Conservation (phyloP, 2,797 vertebrate species). For the Columba guinea region DNA sequence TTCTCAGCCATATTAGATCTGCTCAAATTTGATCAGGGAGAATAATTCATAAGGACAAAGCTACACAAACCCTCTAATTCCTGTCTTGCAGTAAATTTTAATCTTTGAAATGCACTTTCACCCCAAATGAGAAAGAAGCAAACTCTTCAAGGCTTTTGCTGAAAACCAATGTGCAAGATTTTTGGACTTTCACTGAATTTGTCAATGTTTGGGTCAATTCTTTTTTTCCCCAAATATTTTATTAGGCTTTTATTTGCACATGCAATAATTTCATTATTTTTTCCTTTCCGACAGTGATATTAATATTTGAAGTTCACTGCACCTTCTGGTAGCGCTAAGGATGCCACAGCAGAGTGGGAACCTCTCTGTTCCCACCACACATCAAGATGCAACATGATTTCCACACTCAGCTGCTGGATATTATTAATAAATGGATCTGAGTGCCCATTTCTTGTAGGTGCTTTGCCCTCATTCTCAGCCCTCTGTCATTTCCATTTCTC, state of each 20-base stretch:
- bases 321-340: not conserved
- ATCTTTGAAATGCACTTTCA: not conserved
- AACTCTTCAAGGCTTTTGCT: not conserved
- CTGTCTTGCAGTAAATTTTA: not conserved
- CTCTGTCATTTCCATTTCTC: not conserved
- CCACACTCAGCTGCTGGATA: fast-evolving
- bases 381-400: not conserved
- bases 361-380: not conserved
- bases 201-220: not conserved
- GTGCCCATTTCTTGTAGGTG: not conserved
- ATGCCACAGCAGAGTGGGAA: not conserved
- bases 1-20: not conserved
- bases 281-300: not conserved
- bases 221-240: too few relatives aligned
- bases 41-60: not conserved
- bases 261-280: fast-evolving
- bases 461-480: not conserved
- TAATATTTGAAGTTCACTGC: not conserved
- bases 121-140: not conserved
- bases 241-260: not conserved
- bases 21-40: not conserved
- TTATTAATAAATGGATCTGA: not conserved
- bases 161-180: not conserved
- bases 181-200: not conserved
- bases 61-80: not conserved